Percentiles rank a stretch among this genome's conserved stretches.
phyloP scores from a whole-genome alignment of 2,113 vertebrate genomes.

The Propithecus coquereli region DNA sequence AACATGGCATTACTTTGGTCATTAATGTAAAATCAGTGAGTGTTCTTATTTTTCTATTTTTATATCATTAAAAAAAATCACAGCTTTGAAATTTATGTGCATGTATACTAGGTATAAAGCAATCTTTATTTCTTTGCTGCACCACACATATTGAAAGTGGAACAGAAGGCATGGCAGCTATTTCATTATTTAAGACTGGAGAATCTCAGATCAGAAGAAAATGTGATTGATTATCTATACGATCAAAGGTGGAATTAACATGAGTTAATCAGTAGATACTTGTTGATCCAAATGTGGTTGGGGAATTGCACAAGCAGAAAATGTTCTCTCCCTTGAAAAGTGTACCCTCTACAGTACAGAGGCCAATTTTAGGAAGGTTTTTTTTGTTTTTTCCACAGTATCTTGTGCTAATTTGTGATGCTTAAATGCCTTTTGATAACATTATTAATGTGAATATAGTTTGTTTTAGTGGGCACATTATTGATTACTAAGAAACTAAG shows the following conservation, averaged over 20 bases:
- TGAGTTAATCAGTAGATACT: background rate
- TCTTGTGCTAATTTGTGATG: background rate
- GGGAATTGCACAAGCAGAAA: background rate
- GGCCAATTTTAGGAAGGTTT: background rate
- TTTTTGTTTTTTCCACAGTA: background rate
- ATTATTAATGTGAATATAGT: background rate
- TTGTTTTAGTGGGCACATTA: background rate
- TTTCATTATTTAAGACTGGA: background rate
- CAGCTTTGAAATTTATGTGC: background rate
- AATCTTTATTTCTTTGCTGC: background rate
- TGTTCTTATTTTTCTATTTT: constrained; percentile 40
- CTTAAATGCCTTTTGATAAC: background rate
- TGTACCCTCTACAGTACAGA: background rate
- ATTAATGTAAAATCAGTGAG: constrained; percentile 98
- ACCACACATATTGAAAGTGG: background rate
- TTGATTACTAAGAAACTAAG: background rate
- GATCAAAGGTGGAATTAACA: background rate
- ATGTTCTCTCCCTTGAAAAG: background rate
- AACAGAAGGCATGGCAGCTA: background rate
- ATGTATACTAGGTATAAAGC: background rate
- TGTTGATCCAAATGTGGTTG: background rate
- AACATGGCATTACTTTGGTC: constrained; percentile 96
- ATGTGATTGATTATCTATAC: background rate
- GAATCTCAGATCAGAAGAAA: background rate
- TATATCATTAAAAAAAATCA: background rate